Percentiles rank a stretch among this genome's conserved stretches.
These are phyloP conservation scores for Callipepla californica DNA, from an alignment of 2,113 vertebrate species.

Conservation along the genomic window DNA sequence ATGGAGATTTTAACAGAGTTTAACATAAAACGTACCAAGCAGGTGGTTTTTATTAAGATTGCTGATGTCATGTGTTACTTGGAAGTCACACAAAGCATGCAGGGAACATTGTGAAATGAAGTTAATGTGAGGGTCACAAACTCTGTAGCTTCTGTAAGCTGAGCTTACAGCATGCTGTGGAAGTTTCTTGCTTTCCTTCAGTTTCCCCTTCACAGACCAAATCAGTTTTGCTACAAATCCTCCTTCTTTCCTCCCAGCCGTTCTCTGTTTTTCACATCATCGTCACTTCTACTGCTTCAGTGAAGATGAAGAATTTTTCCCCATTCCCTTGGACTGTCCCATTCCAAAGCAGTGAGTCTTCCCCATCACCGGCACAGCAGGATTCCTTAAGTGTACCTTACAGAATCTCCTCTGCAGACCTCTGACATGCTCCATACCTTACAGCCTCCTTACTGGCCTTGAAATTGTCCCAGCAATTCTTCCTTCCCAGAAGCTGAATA, in stretches of 20 bases:
- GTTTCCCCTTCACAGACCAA: not conserved
- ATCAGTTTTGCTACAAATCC: not conserved
- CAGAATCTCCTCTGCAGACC: not conserved
- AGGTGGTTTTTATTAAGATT: conserved; percentile 66
- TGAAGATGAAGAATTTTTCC: not conserved
- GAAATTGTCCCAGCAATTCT: not conserved
- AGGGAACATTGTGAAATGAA: conserved; percentile 66
- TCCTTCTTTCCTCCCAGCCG: not conserved
- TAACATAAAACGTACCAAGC: conserved; percentile 15
- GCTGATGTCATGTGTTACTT: conserved; percentile 58
- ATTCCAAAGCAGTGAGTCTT: not conserved
- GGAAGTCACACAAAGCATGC: conserved; percentile 57
- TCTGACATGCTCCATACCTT: not conserved
- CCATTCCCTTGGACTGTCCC: not conserved
- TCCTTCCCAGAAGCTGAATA: not conserved
- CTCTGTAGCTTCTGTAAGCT: conserved; percentile 58
- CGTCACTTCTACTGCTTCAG: not conserved
- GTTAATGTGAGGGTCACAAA: conserved; percentile 56
- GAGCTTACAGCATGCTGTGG: not conserved
- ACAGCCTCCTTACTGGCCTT: not conserved
- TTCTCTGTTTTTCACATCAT: not conserved
- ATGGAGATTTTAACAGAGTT: conserved; percentile 31
- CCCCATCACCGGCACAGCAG: accelerated
- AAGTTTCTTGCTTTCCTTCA: not conserved
- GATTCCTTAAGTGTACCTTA: not conserved